A percentile compares a stretch with the other conserved stretches of the same genome.
phyloP scores from a whole-genome alignment of 2,888 invertebrate genomes.

The Melanostoma mellinum region DNA sequence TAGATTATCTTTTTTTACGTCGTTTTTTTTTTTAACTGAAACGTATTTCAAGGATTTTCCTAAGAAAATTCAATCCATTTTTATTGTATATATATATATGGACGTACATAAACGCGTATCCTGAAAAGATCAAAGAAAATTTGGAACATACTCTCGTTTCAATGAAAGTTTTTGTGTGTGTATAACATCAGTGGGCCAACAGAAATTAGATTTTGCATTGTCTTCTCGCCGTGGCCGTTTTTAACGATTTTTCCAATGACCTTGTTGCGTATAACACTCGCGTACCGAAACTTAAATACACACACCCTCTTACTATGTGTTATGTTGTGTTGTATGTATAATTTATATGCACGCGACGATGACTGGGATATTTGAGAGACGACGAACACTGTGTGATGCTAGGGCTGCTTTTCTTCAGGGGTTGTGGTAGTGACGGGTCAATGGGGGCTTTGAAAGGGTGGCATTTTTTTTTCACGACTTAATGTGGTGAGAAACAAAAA shows the following conservation, averaged over 20 bases:
- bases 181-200: conserved; percentile 74
- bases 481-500: conserved; percentile 56
- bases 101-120: conserved; percentile 59
- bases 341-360: conserved; percentile 29
- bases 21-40: conserved; percentile 16
- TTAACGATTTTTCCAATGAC: conserved; percentile 82
- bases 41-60: conserved; percentile 51
- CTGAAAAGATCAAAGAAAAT: conserved; percentile 69
- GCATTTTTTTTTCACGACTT: conserved; percentile 1
- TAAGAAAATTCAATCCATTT: background rate
- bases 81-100: background rate
- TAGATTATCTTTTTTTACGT: conserved; percentile 36
- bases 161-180: conserved; percentile 74
- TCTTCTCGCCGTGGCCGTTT: conserved; percentile 67
- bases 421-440: conserved; percentile 24
- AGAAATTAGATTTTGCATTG: conserved; percentile 62
- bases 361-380: conserved; percentile 1
- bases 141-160: conserved; percentile 17
- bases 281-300: conserved; percentile 46
- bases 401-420: background rate
- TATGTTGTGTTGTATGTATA: background rate
- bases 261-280: conserved; percentile 80
- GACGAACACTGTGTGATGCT: conserved; percentile 40
- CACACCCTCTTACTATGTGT: conserved; percentile 1
- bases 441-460: conserved; percentile 24